Percentiles rank a stretch among this genome's conserved stretches.
Conservation (phyloP, 1,140 invertebrate genomes). For the Dendroctonus valens region DNA sequence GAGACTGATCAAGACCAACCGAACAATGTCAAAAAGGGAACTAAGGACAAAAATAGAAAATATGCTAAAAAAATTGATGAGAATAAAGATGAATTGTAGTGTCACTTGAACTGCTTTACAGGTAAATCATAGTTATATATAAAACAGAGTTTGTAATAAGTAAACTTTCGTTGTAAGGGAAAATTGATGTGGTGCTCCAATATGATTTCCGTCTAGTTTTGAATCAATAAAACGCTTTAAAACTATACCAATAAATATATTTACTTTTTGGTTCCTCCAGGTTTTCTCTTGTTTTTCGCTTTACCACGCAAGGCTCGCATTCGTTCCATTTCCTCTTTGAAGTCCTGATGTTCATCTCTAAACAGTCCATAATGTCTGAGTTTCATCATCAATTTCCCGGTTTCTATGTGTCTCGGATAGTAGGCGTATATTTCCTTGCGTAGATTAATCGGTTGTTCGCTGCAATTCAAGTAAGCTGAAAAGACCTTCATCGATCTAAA, state of each 20-base stretch:
- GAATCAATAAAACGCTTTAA: too few species aligned
- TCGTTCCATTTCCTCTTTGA: conserved; percentile 84
- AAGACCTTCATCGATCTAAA: conserved; percentile 2
- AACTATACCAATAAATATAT: neutral
- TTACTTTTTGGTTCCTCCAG: conserved; percentile 15
- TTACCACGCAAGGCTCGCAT: conserved; percentile 75
- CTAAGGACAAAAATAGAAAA: conserved; percentile 8
- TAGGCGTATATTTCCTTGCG: conserved; percentile 74
- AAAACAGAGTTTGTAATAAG: too few species aligned
- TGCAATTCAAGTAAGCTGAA: conserved; percentile 33
- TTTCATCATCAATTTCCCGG: conserved; percentile 66
- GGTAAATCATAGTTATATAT: neutral
- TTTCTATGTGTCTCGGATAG: conserved; percentile 83
- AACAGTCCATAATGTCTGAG: conserved; percentile 76
- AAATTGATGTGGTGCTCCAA: too few species aligned
- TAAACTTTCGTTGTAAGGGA: too few species aligned
- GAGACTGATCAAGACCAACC: conserved; percentile 44
- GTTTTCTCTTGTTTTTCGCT: conserved; percentile 56
- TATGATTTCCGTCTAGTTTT: too few species aligned
- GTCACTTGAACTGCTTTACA: neutral
- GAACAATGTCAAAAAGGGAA: conserved; percentile 6
- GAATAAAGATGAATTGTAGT: conserved; percentile 21
- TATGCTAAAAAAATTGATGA: conserved; percentile 17
- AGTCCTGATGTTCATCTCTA: conserved; percentile 89
- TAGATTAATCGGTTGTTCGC: conserved; percentile 71